These are phyloP conservation scores for Tenualosa ilisha DNA, from an alignment of 2,797 vertebrate genomes.

Conservation along the genomic window DNA sequence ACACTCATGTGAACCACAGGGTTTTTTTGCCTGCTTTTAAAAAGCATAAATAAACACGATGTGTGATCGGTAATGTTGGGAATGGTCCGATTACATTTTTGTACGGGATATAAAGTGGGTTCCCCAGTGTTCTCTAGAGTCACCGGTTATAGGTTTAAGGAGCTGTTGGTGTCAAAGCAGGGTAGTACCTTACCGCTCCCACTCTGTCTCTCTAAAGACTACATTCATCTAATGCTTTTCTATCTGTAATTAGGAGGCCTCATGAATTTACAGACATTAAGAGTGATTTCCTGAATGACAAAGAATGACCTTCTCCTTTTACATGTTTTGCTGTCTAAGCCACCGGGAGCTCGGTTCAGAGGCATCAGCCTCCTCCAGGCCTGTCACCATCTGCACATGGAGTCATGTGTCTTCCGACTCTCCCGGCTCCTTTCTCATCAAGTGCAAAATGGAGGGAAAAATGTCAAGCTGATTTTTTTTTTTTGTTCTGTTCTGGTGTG, in stretches of 20 bases:
- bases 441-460: slow-evolving; percentile 33
- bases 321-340: background rate
- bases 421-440: slow-evolving; percentile 16
- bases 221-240: background rate
- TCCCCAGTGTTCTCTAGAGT: background rate
- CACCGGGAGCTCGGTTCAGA: background rate
- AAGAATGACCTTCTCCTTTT: slow-evolving; percentile 11
- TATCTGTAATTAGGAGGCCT: background rate
- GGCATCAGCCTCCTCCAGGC: background rate
- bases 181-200: background rate
- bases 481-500: slow-evolving; percentile 39
- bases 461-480: slow-evolving; percentile 19
- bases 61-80: background rate
- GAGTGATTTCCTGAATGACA: background rate
- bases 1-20: background rate
- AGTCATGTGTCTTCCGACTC: slow-evolving; percentile 20
- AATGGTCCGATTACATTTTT: background rate
- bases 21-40: background rate
- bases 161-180: background rate
- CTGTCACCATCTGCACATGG: background rate
- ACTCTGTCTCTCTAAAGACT: background rate
- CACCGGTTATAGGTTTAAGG: background rate
- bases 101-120: background rate
- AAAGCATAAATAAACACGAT: background rate
- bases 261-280: background rate